phyloP scores from a whole-genome alignment of 2,797 vertebrate species.

The Antennarius maculatus region DNA sequence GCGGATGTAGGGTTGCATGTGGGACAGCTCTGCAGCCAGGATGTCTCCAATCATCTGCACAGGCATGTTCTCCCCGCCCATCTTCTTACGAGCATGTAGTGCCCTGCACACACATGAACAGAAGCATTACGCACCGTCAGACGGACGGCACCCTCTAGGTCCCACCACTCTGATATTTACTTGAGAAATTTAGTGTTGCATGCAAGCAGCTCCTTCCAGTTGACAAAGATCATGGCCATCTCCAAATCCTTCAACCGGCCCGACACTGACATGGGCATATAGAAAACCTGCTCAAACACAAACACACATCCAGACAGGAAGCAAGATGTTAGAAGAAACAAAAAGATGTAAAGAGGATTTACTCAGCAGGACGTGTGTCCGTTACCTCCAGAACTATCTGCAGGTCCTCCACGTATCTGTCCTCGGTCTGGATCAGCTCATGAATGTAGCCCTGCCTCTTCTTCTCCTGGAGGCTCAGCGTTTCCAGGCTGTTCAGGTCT shows the following conservation, averaged over 20 bases:
- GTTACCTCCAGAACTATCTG: slow-evolving; percentile 91
- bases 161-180: slow-evolving; percentile 76
- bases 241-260: slow-evolving; percentile 88
- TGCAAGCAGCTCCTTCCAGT: slow-evolving; percentile 95
- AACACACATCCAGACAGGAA: neutral
- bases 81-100: slow-evolving; percentile 90
- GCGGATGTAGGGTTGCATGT: slow-evolving; percentile 96
- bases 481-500: slow-evolving; percentile 90
- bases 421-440: slow-evolving; percentile 93
- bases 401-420: slow-evolving; percentile 91
- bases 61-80: slow-evolving; percentile 90
- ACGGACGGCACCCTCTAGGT: neutral
- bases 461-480: slow-evolving; percentile 89
- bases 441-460: slow-evolving; percentile 97
- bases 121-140: neutral
- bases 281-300: slow-evolving; percentile 87
- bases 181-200: slow-evolving; percentile 92
- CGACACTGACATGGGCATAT: slow-evolving; percentile 91
- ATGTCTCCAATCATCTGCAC: slow-evolving; percentile 94
- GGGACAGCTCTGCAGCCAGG: slow-evolving; percentile 88
- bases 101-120: slow-evolving; percentile 77
- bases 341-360: neutral
- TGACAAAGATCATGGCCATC: slow-evolving; percentile 92
- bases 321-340: neutral
- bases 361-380: neutral